phyloP scores from a whole-genome alignment of 2,888 invertebrate genomes.

The Melanchra persicariae region DNA sequence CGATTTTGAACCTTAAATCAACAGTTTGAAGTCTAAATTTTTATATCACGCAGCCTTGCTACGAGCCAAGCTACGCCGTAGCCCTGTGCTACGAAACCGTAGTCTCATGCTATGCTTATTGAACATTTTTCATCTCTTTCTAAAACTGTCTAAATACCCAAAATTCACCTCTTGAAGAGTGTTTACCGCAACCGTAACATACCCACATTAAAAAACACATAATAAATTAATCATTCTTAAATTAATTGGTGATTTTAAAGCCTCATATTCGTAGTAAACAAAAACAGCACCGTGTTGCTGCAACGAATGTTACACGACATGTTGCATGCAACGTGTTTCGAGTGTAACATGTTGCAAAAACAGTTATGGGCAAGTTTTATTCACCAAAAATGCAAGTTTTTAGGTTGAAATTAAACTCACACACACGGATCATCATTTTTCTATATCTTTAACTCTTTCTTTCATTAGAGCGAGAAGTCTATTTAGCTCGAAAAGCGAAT shows the following conservation, averaged over 20 bases:
- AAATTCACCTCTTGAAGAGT: constrained; percentile 27
- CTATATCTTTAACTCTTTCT: not conserved
- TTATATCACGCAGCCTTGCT: not conserved
- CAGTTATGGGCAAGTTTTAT: constrained; percentile 8
- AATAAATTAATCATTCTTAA: constrained; percentile 32
- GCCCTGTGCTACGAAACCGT: not conserved
- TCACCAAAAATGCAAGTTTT: constrained; percentile 1
- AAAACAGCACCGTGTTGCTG: not conserved
- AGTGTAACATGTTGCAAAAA: constrained; percentile 7
- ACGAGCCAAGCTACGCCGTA: constrained; percentile 14
- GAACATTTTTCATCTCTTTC: not conserved
- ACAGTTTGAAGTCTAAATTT: not conserved
- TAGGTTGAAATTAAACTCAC: constrained; percentile 2
- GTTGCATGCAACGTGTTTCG: not conserved
- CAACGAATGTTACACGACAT: not conserved
- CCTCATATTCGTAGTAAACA: constrained; percentile 1
- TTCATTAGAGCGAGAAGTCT: constrained; percentile 5
- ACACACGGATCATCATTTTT: not conserved
- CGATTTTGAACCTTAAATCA: not conserved
- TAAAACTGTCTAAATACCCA: constrained; percentile 7
- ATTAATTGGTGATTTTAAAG: constrained; percentile 28
- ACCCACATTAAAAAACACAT: constrained; percentile 46
- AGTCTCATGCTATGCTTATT: not conserved
- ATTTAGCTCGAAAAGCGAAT: constrained; percentile 25
- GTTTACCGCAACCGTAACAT: constrained; percentile 48